phyloP scores from a whole-genome alignment of 2,888 invertebrate species.

The Hololepta plana region DNA sequence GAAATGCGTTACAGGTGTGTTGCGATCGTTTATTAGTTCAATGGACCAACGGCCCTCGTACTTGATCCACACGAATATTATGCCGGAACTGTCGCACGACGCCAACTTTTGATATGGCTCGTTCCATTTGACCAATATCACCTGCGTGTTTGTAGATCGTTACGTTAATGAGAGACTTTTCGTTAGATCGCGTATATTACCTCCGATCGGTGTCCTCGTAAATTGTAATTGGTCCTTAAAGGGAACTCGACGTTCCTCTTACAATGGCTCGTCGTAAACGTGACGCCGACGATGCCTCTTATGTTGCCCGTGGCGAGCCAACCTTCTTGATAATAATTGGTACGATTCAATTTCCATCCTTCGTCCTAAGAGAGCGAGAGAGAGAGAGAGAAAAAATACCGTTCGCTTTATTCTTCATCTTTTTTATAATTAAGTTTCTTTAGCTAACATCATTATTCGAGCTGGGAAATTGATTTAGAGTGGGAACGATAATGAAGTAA shows the following conservation, averaged over 20 bases:
- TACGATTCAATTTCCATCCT: conserved; percentile 88
- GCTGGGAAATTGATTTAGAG: too few species aligned
- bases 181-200: too few species aligned
- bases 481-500: too few species aligned
- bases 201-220: conserved; percentile 90
- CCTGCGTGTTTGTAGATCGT: too few species aligned
- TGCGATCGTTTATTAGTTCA: conserved; percentile 95
- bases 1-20: conserved; percentile 93
- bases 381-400: conserved; percentile 15
- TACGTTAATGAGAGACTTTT: too few species aligned
- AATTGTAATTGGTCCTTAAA: conserved; percentile 85
- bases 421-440: too few species aligned
- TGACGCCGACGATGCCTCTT: conserved; percentile 87
- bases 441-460: too few species aligned
- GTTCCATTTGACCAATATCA: conserved; percentile 94
- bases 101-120: conserved; percentile 95
- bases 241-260: conserved; percentile 75
- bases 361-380: too few species aligned
- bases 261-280: conserved; percentile 89
- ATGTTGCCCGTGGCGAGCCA: conserved; percentile 95
- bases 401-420: too few species aligned
- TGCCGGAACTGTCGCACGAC: conserved; percentile 92
- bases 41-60: conserved; percentile 99
- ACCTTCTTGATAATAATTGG: conserved; percentile 93
- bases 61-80: conserved; percentile 99